Percentiles rank a stretch among this genome's conserved stretches.
phyloP scores from a whole-genome alignment of 2,113 vertebrate species.

The Sebastes fasciatus region DNA sequence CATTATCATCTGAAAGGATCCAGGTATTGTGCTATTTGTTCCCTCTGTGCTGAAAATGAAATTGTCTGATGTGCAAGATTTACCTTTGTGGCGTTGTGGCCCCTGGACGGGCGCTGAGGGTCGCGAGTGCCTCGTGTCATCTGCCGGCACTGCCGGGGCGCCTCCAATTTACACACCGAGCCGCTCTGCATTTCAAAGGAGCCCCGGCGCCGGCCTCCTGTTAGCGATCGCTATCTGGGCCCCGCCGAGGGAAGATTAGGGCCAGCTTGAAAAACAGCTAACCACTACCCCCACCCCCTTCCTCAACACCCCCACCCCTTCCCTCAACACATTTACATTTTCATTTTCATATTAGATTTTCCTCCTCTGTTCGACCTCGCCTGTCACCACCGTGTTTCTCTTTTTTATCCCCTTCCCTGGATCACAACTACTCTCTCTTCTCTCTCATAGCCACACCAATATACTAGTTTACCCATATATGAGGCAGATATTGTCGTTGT shows the following conservation, averaged over 20 bases:
- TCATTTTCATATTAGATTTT: slow-evolving; percentile 86
- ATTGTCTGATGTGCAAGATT: slow-evolving; percentile 90
- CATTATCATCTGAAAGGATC: slow-evolving; percentile 90
- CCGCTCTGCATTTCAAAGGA: slow-evolving; percentile 91
- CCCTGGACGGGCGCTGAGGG: slow-evolving; percentile 85
- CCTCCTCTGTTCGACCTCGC: slow-evolving; percentile 44
- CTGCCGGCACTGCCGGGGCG: slow-evolving; percentile 81
- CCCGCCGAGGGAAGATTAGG: slow-evolving; percentile 86
- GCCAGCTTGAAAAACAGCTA: slow-evolving; percentile 82
- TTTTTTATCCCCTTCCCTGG: background rate
- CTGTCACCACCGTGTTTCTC: slow-evolving; percentile 33
- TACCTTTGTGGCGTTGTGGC: slow-evolving; percentile 83
- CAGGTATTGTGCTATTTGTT: slow-evolving; percentile 84
- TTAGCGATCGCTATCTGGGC: slow-evolving; percentile 87
- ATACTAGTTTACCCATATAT: background rate
- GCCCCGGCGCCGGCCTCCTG: slow-evolving; percentile 81
- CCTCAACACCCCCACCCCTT: slow-evolving; percentile 5
- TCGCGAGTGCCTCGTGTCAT: slow-evolving; percentile 86
- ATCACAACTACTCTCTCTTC: slow-evolving; percentile 1
- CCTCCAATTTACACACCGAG: slow-evolving; percentile 87
- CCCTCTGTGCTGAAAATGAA: slow-evolving; percentile 89
- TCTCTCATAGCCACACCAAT: background rate
- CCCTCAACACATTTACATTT: slow-evolving; percentile 83
- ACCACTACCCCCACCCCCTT: slow-evolving; percentile 32
- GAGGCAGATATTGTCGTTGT: background rate